Base-by-base conservation (phyloP, 37 sponge, comb jelly and placozoan genomes). In the Dysidea cf. avara region DNA sequence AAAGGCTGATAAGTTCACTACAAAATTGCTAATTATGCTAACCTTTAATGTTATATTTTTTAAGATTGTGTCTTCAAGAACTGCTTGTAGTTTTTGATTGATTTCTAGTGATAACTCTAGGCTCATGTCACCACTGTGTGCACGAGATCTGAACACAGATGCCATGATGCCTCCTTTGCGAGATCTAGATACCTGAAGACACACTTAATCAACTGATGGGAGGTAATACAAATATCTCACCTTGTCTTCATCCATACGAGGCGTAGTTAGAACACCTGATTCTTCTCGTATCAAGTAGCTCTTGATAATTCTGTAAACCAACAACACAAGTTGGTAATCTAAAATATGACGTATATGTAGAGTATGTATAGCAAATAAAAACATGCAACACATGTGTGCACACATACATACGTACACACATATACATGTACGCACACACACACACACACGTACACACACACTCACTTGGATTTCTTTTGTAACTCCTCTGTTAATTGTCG, bases 41-140 rank as follows among this genome's bases (percentile, higher is more conserved):
- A 93, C 94, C 68, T 93, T 93, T 37, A 93, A 51, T 38, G 90
- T 93, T 48, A 93, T 93, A 48, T 93, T 93, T 71, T 93, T 93
- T 13, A 93, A 58, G 32, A 93, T n/a, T n/a, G 86, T 81, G 56
- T 93, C 94, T 38, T 93, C 94, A 21, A 93, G 58, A 0, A 93
- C 90, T 3, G 89, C 86, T 64, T 93, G 94, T 84, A 93, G 71
- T 71, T 88, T 87, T 13, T 75, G 34, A 56, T 83, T 93, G 57
- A 93, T 93, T 32, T 93, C 90, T 5, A 93, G 56, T 16, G 94
- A 86, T 6, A 93, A 86, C 51, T 93, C 90, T 25, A 85, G 68
- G 51, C 61, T 93, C 86, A 93, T 76, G 20, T 79, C 79, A 1
- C 36, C n/a, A 17, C 28, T 32, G 13, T 16, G 53, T 1, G 52